phyloP scores from a whole-genome alignment of 37 sponge, comb jelly and placozoan genomes.

The Petrosia ficiformis region DNA sequence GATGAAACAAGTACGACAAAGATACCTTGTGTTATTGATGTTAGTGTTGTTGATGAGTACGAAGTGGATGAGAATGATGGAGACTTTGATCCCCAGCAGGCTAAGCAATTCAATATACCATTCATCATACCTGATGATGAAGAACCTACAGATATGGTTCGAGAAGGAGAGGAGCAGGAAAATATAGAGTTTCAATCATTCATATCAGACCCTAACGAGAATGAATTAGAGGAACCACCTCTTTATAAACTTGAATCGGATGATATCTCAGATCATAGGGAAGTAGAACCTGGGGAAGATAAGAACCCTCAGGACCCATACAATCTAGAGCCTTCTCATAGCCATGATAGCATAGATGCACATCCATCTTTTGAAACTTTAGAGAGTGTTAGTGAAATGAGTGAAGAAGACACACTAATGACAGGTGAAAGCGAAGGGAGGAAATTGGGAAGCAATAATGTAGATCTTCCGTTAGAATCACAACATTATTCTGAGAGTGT shows the following conservation, averaged over 20 bases:
- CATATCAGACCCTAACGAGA: too few relatives aligned
- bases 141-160: background rate
- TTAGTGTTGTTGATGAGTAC: background rate
- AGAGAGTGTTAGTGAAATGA: background rate
- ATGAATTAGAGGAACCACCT: background rate
- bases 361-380: slow-evolving; percentile 2
- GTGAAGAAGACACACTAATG: background rate
- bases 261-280: background rate
- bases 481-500: slow-evolving; percentile 13
- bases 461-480: slow-evolving; percentile 12
- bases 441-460: background rate
- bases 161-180: too few relatives aligned
- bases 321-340: background rate
- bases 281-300: background rate
- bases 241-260: background rate
- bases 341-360: background rate
- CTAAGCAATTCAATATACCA: background rate
- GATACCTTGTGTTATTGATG: too few relatives aligned
- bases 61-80: background rate
- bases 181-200: too few relatives aligned
- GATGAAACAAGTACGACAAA: too few relatives aligned
- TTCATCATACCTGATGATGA: background rate
- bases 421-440: background rate
- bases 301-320: background rate
- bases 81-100: background rate